Percentiles rank a stretch among this genome's conserved stretches.
Evolutionary conservation across 2,888 invertebrate species (phyloP).

Genomic region (Torymus texanus): DNA sequence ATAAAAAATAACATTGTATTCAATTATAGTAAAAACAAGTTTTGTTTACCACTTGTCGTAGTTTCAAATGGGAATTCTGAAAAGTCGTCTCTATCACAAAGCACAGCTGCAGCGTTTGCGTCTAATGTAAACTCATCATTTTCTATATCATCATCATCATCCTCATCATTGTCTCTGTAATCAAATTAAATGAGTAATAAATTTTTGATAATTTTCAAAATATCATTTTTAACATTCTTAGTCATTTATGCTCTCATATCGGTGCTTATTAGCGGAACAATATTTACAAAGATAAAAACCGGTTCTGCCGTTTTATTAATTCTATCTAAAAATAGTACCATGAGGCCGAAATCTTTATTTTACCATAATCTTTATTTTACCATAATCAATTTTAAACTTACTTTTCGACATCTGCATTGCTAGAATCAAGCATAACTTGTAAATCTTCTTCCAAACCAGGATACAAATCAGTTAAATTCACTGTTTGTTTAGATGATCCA

Average conservation of each 20-base stretch:
- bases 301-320: no score
- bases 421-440: conserved; percentile 61
- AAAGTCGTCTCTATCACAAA: conserved; percentile 53
- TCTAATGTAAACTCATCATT: conserved; percentile 43
- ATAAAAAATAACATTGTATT: background rate
- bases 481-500: conserved; percentile 55
- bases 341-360: no score
- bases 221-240: no score
- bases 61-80: conserved; percentile 24
- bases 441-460: conserved; percentile 60
- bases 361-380: no score
- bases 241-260: no score
- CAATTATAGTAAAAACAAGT: background rate
- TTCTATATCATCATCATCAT: conserved; percentile 53
- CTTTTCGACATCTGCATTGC: conserved; percentile 59
- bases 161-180: conserved; percentile 52
- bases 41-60: conserved; percentile 30
- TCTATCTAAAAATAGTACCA: no score
- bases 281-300: no score
- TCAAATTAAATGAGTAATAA: conserved; percentile 8
- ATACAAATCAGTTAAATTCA: conserved; percentile 63
- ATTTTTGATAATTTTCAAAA: background rate
- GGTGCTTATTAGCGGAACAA: no score
- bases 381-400: conserved; percentile 23
- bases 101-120: conserved; percentile 50